Base-by-base conservation (phyloP, 2,113 vertebrate species). In the Pedetes capensis region DNA sequence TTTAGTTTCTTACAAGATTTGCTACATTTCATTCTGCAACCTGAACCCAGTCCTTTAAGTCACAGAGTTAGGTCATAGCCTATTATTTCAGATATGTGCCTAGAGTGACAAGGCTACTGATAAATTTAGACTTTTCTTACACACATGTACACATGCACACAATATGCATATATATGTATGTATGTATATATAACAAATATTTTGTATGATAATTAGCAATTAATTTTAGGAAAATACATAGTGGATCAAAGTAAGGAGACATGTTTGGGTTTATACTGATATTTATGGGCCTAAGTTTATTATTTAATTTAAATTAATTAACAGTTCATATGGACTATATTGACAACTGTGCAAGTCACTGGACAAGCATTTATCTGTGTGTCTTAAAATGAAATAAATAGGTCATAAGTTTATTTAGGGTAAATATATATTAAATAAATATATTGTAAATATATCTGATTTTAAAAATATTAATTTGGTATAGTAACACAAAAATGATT, bases 401-500 rank as follows among this genome's bases (percentile, higher is more conserved):
- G 32, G 8, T 49, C n/a, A 42, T 44, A 51, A 20, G 86, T 61
- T 23, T 39, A 29, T 49, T 63, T n/a, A 42, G 68, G 44, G 55
- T 71, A 34, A 68, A 16, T 5, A 29, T 66, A 23, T 49, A 49
- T 37, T 32, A 92, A 44, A 29, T 74, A 72, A 49, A 8, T 53
- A 16, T 23, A 12, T 55, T 27, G 2, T 49, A 55, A 23, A n/a
- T 29, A 66, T 22, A n/a, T 53, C 81, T 22, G 64, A 14, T 44
- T 94, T 82, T 34, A 2, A 76, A 87, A 89, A 87, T 0, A 72
- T 9, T 39, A 76, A 47, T 82, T 75, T 93, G 27, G 66, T 64
- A 11, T 59, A 76, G 79, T 66, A 79, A 32, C 1, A 74, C 37
- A 53, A 42, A 84, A 55, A 1, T 9, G 9, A 18, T 79, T 93